These are phyloP conservation scores for Drosophila hamatofila DNA, from an alignment of 2,888 invertebrate species.

Conservation along the genomic window DNA sequence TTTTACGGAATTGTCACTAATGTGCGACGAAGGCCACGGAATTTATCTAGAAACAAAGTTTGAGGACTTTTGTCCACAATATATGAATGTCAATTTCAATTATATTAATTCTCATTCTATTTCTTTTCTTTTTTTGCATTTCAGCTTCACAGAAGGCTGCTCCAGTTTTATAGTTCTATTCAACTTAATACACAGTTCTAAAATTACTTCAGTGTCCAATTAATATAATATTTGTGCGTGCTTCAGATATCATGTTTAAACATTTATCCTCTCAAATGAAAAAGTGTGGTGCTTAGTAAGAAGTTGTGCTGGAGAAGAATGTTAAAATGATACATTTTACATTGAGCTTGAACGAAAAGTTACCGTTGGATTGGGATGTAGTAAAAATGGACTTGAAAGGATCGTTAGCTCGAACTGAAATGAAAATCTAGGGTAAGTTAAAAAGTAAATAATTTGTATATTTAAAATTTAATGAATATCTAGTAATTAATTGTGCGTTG, in stretches of 20 bases:
- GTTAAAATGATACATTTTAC: slow-evolving; percentile 8
- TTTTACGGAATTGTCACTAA: slow-evolving; percentile 45
- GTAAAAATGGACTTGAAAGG: slow-evolving; percentile 1
- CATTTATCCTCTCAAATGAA: slow-evolving; percentile 6
- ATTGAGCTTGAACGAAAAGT: slow-evolving; percentile 19
- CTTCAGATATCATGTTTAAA: slow-evolving; percentile 20
- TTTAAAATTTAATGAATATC: not conserved
- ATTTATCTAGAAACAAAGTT: slow-evolving; percentile 5
- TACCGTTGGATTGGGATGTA: slow-evolving; percentile 14
- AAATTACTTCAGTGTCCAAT: slow-evolving; percentile 44
- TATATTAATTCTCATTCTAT: not conserved
- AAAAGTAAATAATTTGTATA: slow-evolving; percentile 47
- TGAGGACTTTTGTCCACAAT: not conserved
- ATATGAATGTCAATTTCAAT: not conserved
- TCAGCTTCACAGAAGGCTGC: slow-evolving; percentile 27
- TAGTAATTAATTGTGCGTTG: not conserved
- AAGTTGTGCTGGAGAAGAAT: slow-evolving; percentile 14
- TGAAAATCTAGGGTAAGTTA: slow-evolving; percentile 59
- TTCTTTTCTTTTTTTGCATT: slow-evolving; percentile 28
- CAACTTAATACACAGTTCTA: slow-evolving; percentile 1
- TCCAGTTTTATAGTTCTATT: slow-evolving; percentile 12
- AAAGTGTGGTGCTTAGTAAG: slow-evolving; percentile 18
- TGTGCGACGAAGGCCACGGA: slow-evolving; percentile 29
- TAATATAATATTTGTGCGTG: slow-evolving; percentile 21
- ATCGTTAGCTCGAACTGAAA: slow-evolving; percentile 28